Evolutionary conservation across 2,888 invertebrate genomes (phyloP).

Genomic region (Agrotis exclamationis): DNA sequence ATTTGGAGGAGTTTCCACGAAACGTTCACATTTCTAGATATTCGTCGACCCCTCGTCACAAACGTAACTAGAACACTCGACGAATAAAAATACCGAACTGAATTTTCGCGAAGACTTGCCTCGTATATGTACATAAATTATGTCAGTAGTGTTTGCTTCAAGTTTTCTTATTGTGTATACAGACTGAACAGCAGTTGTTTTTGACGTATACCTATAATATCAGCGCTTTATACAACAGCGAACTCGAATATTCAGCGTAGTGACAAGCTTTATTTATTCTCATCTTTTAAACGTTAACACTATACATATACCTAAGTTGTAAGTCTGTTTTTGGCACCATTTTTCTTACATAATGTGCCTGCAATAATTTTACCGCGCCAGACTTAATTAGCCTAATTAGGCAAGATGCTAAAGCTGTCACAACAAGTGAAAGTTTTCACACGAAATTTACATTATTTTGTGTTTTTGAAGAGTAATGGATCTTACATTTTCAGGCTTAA

Average conservation of each 20-base stretch:
- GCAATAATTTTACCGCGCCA: background rate
- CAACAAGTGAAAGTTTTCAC: conserved; percentile 12
- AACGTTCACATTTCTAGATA: conserved; percentile 18
- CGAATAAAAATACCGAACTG: conserved; percentile 24
- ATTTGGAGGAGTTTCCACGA: conserved; percentile 18
- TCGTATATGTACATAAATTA: conserved; percentile 7
- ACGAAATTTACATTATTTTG: background rate
- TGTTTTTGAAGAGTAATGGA: background rate
- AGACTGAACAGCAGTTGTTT: background rate
- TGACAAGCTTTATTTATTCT: background rate
- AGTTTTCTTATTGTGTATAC: conserved; percentile 8
- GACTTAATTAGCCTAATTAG: conserved; percentile 21
- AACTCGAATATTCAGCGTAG: background rate
- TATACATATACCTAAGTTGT: background rate
- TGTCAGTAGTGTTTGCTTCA: conserved; percentile 1
- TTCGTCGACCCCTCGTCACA: conserved; percentile 8
- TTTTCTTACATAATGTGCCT: background rate
- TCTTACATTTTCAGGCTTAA: background rate
- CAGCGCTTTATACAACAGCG: background rate
- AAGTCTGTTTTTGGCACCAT: background rate
- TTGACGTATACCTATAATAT: background rate
- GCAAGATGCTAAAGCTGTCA: conserved; percentile 15
- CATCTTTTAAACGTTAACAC: background rate
- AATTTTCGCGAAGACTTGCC: background rate
- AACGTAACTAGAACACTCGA: conserved; percentile 16